These are phyloP conservation scores for Penaeus indicus DNA, from an alignment of 1,140 invertebrate genomes.

Conservation along the genomic window DNA sequence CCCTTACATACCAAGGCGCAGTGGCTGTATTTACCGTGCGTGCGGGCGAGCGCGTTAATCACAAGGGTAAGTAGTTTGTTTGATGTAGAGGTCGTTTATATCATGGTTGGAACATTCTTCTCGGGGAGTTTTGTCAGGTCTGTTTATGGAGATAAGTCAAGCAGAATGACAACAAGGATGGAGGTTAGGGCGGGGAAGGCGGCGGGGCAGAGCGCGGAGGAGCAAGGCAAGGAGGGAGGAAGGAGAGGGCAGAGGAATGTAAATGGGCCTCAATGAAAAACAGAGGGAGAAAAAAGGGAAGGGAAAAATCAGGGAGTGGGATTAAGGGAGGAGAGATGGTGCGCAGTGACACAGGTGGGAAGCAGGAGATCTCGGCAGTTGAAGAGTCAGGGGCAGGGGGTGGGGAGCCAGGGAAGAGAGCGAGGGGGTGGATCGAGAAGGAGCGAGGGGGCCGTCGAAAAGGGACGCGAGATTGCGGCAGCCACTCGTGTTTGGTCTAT, in stretches of 20 bases:
- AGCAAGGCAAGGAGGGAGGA: constrained; percentile 5
- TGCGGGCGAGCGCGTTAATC: not conserved
- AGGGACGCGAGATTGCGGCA: no score
- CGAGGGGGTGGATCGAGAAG: not conserved
- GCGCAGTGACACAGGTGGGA: not conserved
- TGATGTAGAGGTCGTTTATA: no score
- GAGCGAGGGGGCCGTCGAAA: not conserved
- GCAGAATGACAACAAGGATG: not conserved
- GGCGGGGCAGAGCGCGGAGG: not conserved
- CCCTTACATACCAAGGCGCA: not conserved
- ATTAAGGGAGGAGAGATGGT: not conserved
- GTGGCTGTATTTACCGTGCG: not conserved
- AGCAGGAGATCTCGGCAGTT: not conserved
- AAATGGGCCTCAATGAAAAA: not conserved
- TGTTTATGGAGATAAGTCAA: constrained; percentile 20
- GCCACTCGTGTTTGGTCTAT: no score
- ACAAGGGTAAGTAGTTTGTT: not conserved
- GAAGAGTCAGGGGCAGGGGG: not conserved
- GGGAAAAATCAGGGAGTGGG: not conserved
- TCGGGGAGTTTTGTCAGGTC: constrained; percentile 20
- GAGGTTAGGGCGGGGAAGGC: not conserved
- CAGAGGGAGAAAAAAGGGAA: not conserved
- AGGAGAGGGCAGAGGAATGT: not conserved
- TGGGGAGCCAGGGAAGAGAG: not conserved
- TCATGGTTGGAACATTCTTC: no score